Conservation (phyloP, 2,797 vertebrate species). For the Steatocranus sp. region DNA sequence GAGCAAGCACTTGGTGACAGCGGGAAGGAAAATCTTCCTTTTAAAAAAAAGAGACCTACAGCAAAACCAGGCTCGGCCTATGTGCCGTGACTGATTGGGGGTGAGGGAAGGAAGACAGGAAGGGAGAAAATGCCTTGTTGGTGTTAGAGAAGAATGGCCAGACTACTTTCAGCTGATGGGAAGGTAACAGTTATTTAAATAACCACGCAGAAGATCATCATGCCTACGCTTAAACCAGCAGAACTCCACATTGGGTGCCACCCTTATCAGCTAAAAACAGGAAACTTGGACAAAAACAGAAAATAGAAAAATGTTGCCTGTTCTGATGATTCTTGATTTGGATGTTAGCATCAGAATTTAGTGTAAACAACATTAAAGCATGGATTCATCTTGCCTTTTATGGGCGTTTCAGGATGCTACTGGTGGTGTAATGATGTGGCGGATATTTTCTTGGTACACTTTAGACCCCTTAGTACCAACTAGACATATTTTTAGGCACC, state of each 20-base stretch:
- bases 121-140: not conserved
- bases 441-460: not conserved
- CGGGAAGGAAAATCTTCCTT: not conserved
- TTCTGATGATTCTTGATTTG: not conserved
- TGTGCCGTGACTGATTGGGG: fast-evolving
- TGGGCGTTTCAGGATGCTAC: fast-evolving
- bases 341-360: not conserved
- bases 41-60: not conserved
- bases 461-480: not conserved
- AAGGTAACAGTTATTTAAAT: not conserved
- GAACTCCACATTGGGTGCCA: not conserved
- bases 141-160: not conserved
- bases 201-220: not conserved
- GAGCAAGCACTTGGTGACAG: not conserved
- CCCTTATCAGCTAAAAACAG: not conserved
- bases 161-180: not conserved
- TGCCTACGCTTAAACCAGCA: not conserved
- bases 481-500: not conserved
- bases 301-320: not conserved
- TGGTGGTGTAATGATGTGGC: not conserved
- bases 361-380: not conserved
- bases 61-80: not conserved
- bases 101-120: not conserved
- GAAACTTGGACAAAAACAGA: not conserved
- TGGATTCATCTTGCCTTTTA: not conserved